Evolutionary conservation across 2,888 invertebrate genomes (phyloP).

Genomic region (Nephrotoma guestfalica): DNA sequence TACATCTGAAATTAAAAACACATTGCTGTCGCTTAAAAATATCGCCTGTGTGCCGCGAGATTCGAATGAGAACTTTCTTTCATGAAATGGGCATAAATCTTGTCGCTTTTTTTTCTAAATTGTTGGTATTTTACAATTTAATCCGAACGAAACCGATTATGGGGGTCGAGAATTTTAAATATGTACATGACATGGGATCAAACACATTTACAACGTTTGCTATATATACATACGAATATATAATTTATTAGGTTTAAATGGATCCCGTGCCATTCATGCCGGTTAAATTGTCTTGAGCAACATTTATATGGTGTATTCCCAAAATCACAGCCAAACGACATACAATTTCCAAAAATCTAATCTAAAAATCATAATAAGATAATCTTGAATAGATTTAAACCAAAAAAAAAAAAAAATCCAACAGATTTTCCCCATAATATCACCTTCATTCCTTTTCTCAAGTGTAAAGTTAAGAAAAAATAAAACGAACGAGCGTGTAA

Average conservation of each 20-base stretch:
- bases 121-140: background rate
- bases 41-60: background rate
- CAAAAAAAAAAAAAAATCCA: background rate
- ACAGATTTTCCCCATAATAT: background rate
- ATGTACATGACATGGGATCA: background rate
- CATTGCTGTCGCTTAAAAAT: background rate
- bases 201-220: background rate
- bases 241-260: background rate
- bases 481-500: background rate
- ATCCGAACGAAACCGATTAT: background rate
- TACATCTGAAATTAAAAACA: background rate
- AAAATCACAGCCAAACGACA: background rate
- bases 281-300: background rate
- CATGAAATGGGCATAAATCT: background rate
- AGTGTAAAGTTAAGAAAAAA: background rate
- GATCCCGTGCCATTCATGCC: background rate
- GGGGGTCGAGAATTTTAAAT: background rate
- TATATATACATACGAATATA: background rate
- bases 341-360: background rate
- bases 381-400: background rate
- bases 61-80: background rate
- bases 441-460: background rate
- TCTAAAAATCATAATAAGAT: background rate
- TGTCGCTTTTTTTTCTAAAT: background rate
- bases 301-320: background rate